Percentiles rank a stretch among this genome's conserved stretches.
Evolutionary conservation across 2,113 vertebrate species (phyloP).

Genomic region (Phaetusa simplex): DNA sequence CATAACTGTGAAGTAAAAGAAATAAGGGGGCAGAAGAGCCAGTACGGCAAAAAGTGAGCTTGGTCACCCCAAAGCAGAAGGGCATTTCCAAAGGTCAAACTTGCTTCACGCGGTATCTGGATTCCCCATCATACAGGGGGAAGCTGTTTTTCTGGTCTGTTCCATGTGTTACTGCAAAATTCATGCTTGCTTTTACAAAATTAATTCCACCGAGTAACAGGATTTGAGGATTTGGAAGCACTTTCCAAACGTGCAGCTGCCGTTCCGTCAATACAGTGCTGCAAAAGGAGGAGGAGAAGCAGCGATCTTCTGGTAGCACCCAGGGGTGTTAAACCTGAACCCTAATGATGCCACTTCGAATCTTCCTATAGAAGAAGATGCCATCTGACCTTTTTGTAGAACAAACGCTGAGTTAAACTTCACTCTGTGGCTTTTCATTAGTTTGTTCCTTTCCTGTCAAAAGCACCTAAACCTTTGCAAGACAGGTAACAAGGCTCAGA

Average conservation of each 20-base stretch:
- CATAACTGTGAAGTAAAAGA: not conserved
- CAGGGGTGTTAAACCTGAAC: not conserved
- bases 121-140: not conserved
- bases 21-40: not conserved
- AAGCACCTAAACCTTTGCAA: constrained; percentile 11
- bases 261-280: not conserved
- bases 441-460: not conserved
- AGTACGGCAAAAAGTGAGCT: not conserved
- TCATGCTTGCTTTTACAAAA: constrained; percentile 37
- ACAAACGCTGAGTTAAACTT: not conserved
- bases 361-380: not conserved
- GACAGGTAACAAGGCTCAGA: constrained; percentile 6
- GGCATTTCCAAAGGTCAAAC: not conserved
- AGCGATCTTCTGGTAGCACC: not conserved
- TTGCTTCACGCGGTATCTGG: fast-evolving
- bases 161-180: not conserved
- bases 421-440: not conserved
- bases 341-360: not conserved
- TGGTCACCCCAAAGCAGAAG: not conserved
- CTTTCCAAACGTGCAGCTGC: not conserved
- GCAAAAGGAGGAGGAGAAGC: not conserved
- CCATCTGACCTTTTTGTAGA: not conserved
- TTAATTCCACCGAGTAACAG: not conserved
- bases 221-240: constrained; percentile 23
- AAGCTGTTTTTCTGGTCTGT: not conserved